Conservation (phyloP, 2,797 vertebrate species). For the Gobio occitaniae region DNA sequence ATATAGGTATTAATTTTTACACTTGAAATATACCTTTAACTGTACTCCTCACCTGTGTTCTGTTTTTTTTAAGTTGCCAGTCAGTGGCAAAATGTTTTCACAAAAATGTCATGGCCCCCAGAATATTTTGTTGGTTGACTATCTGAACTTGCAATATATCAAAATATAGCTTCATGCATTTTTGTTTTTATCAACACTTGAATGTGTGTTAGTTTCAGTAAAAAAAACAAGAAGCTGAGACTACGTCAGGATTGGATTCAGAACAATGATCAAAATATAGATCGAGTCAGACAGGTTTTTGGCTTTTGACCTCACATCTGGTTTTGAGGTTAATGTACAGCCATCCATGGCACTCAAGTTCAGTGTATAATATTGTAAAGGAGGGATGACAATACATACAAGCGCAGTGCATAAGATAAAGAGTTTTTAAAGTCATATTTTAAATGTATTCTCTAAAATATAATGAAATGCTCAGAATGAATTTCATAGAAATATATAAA, state of each 20-base stretch:
- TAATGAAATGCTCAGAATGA: not conserved
- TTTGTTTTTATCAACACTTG: too few relatives aligned
- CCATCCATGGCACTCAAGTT: not conserved
- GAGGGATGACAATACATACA: not conserved
- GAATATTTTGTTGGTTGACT: not conserved
- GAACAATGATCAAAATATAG: not conserved
- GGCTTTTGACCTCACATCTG: constrained; percentile 5
- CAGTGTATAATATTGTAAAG: not conserved
- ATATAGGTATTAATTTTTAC: not conserved
- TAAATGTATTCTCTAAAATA: not conserved
- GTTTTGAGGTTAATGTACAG: constrained; percentile 20
- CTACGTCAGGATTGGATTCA: not conserved
- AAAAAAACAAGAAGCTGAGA: too few relatives aligned
- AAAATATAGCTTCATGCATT: not conserved
- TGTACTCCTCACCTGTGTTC: too few relatives aligned
- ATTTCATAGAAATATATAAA: not conserved
- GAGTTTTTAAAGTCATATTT: not conserved
- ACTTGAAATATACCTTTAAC: too few relatives aligned
- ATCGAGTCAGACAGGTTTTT: not conserved
- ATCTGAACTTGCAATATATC: not conserved
- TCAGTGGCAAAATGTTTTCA: too few relatives aligned
- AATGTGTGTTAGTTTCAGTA: too few relatives aligned
- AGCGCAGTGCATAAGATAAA: not conserved
- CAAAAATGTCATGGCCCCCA: not conserved
- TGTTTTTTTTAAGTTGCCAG: too few relatives aligned